Percentiles rank a stretch among this genome's conserved stretches.
Conservation (phyloP, 2,888 invertebrate genomes). For the Limenitis arthemis region DNA sequence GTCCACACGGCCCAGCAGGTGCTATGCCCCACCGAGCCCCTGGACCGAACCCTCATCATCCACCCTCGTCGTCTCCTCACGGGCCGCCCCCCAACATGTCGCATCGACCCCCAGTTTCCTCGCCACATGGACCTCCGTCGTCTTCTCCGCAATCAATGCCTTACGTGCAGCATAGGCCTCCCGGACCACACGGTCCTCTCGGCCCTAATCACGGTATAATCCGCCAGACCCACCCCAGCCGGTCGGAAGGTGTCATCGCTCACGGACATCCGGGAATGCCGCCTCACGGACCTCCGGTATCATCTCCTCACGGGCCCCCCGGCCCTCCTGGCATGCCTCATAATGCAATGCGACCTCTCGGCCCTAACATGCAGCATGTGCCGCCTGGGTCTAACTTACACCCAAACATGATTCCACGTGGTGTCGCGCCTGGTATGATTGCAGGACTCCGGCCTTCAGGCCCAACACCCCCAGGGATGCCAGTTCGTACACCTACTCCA, state of each 20-base stretch:
- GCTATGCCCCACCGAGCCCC: conserved; percentile 12
- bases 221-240: conserved; percentile 10
- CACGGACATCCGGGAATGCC: conserved; percentile 16
- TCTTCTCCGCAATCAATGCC: conserved; percentile 12
- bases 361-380: conserved; percentile 17
- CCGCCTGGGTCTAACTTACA: conserved; percentile 8
- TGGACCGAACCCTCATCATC: conserved; percentile 18
- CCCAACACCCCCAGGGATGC: conserved; percentile 17
- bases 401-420: conserved; percentile 7
- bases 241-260: conserved; percentile 6
- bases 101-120: conserved; percentile 16
- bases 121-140: conserved; percentile 17
- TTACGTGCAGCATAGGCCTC: conserved; percentile 4
- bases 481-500: conserved; percentile 5
- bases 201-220: conserved; percentile 2
- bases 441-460: conserved; percentile 12
- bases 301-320: conserved; percentile 17
- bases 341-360: conserved; percentile 14
- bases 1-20: conserved; percentile 14
- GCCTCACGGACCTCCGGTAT: conserved; percentile 12
- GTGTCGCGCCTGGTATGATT: conserved; percentile 13
- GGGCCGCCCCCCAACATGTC: conserved; percentile 21
- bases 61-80: conserved; percentile 4
- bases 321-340: conserved; percentile 15
- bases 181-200: neutral